A percentile compares a stretch with the other conserved stretches of the same genome.
phyloP scores from a whole-genome alignment of 2,888 invertebrate species.

The Lasioglossum zephyrum region DNA sequence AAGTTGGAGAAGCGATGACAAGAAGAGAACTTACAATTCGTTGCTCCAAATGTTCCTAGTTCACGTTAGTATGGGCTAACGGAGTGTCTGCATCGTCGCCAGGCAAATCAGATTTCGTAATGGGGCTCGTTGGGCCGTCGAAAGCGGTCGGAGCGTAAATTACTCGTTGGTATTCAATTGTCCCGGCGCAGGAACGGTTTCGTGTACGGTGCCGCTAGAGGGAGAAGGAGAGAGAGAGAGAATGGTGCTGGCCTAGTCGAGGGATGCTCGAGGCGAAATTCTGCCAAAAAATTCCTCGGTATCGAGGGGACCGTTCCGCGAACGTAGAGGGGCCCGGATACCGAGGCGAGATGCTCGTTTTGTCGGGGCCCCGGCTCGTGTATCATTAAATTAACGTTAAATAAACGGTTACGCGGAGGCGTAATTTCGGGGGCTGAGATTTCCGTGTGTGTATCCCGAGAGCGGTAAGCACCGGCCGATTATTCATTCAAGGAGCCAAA shows the following conservation, averaged over 20 bases:
- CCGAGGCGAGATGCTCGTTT: constrained; percentile 49
- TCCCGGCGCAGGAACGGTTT: background rate
- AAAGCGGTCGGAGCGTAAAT: background rate
- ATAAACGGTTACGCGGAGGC: constrained; percentile 79
- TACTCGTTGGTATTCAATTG: constrained; percentile 4
- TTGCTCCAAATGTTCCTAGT: background rate
- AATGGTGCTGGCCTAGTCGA: background rate
- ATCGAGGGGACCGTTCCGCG: constrained; percentile 70
- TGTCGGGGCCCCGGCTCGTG: constrained; percentile 57
- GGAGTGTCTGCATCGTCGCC: background rate
- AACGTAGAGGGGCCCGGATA: constrained; percentile 55
- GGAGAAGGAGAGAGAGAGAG: background rate
- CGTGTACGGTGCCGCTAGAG: constrained; percentile 1
- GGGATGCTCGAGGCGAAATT: constrained; percentile 33
- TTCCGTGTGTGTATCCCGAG: constrained; percentile 64
- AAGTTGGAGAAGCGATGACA: too few species aligned
- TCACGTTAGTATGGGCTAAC: background rate
- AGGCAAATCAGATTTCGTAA: background rate
- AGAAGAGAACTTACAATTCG: too few species aligned
- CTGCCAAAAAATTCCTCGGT: constrained; percentile 43
- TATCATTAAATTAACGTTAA: constrained; percentile 81
- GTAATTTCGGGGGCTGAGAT: constrained; percentile 69
- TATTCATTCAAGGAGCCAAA: constrained; percentile 80
- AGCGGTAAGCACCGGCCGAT: constrained; percentile 73
- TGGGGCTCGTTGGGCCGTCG: background rate